phyloP scores from a whole-genome alignment of 2,888 invertebrate species.

The Nineta flava region DNA sequence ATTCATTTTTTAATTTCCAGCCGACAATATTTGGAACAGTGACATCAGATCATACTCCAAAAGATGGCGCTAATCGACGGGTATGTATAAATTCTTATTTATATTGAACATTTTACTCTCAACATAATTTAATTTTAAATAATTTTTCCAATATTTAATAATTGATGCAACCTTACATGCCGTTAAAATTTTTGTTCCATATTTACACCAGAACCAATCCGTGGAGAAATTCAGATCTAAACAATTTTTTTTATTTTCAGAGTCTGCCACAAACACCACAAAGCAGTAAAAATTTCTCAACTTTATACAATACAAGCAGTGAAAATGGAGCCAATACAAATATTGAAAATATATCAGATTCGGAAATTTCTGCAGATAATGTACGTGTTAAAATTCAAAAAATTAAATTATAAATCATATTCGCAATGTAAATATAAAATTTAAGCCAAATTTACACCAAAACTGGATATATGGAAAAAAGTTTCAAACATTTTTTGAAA shows the following conservation, averaged over 20 bases:
- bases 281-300: constrained; percentile 23
- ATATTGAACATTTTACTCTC: neutral
- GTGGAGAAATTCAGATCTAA: neutral
- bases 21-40: constrained; percentile 47
- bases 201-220: too few relatives aligned
- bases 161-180: too few relatives aligned
- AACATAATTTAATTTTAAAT: too few relatives aligned
- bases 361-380: constrained; percentile 25
- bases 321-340: constrained; percentile 13
- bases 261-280: constrained; percentile 43
- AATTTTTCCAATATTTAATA: too few relatives aligned
- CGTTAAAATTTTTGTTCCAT: neutral
- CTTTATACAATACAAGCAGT: constrained; percentile 24
- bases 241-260: constrained; percentile 23
- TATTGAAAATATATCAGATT: constrained; percentile 20
- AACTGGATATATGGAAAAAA: too few relatives aligned
- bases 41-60: constrained; percentile 41
- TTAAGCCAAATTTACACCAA: too few relatives aligned
- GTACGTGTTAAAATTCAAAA: constrained; percentile 20
- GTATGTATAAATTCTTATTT: constrained; percentile 26
- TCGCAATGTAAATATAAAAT: too few relatives aligned
- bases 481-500: too few relatives aligned
- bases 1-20: constrained; percentile 30
- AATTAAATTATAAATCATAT: too few relatives aligned
- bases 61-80: constrained; percentile 42